phyloP scores from a whole-genome alignment of 2,888 invertebrate species.

The Pseudanteris insignis region DNA sequence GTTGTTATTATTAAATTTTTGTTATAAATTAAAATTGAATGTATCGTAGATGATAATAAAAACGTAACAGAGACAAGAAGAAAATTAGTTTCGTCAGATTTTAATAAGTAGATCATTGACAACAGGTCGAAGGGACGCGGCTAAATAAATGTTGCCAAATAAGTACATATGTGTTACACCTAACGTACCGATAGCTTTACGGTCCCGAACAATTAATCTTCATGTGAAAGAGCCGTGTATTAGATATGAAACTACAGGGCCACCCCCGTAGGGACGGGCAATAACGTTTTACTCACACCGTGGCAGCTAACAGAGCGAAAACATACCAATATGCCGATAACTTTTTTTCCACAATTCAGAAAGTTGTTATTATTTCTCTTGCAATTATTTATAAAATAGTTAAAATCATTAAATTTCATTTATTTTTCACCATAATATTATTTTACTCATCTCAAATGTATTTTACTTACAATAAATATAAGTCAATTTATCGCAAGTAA shows the following conservation, averaged over 20 bases:
- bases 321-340: slow-evolving; percentile 29
- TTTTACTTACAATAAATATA: too few species aligned
- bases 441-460: too few species aligned
- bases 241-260: slow-evolving; percentile 52
- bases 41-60: too few species aligned
- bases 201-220: slow-evolving; percentile 59
- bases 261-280: slow-evolving; percentile 55
- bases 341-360: too few species aligned
- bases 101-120: slow-evolving; percentile 41
- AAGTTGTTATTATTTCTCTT: too few species aligned
- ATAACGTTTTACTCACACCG: slow-evolving; percentile 57
- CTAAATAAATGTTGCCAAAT: slow-evolving; percentile 38
- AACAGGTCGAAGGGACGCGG: slow-evolving; percentile 37
- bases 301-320: slow-evolving; percentile 31
- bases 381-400: neutral
- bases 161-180: slow-evolving; percentile 44
- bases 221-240: slow-evolving; percentile 52
- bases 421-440: too few species aligned
- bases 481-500: neutral
- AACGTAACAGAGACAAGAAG: neutral
- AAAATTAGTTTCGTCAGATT: slow-evolving; percentile 32
- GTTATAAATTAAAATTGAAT: too few species aligned
- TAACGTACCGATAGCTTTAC: slow-evolving; percentile 54
- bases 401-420: too few species aligned
- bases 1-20: neutral